Percentiles rank a stretch among this genome's conserved stretches.
Evolutionary conservation across 1,140 invertebrate species (phyloP).

Genomic region (Bombus breviceps): DNA sequence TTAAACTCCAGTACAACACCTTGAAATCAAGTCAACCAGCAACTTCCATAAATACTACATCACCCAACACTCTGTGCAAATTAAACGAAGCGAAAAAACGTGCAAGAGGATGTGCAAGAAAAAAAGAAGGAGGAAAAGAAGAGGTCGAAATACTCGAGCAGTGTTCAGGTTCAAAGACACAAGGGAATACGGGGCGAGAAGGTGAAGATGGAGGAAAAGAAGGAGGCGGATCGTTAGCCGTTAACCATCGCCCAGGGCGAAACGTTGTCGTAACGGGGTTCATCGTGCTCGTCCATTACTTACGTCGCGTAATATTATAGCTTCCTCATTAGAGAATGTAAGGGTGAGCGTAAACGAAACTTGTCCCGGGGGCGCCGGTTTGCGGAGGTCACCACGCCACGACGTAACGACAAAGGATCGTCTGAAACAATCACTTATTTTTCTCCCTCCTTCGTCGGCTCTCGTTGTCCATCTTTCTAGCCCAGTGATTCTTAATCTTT

Average conservation of each 20-base stretch:
- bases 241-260: slow-evolving; percentile 61
- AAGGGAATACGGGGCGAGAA: not conserved
- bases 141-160: not conserved
- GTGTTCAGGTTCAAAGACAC: not conserved
- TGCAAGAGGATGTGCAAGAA: not conserved
- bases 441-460: not conserved
- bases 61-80: not conserved
- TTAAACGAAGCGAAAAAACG: not conserved
- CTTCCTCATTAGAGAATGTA: slow-evolving; percentile 70
- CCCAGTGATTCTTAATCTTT: no score
- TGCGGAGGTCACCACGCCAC: slow-evolving; percentile 36
- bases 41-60: not conserved
- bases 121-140: not conserved
- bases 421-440: slow-evolving; percentile 39
- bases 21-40: not conserved
- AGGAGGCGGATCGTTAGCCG: slow-evolving; percentile 59
- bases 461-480: not conserved
- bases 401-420: slow-evolving; percentile 52
- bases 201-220: not conserved
- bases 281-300: slow-evolving; percentile 62
- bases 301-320: slow-evolving; percentile 70
- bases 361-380: slow-evolving; percentile 50
- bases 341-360: slow-evolving; percentile 64
- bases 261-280: slow-evolving; percentile 55
- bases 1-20: no score